Evolutionary conservation across 2,797 vertebrate species (phyloP), one percentile per base, ranked within the genome.

Genomic region (Semotilus atromaculatus): DNA sequence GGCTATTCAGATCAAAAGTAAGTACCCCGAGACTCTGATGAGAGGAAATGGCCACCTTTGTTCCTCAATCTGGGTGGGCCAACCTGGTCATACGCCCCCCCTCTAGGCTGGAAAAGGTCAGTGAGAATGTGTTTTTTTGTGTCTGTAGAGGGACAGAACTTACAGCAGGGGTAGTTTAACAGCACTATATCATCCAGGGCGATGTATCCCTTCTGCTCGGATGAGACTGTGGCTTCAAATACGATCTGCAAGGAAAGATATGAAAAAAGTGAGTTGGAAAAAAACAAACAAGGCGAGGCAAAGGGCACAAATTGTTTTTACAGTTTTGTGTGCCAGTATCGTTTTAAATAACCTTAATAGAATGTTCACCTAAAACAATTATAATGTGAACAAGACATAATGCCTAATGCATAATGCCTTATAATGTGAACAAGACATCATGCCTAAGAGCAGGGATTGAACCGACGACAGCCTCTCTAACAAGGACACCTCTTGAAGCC

Each of bases 131-230:
- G 48, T 68, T 51, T 85, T 23, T 48, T 5, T 48, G 5, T 71
- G 26, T 70, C 8, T n/a, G 72, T 5, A n/a, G 31, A 43, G 29
- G 21, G 31, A 64, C 38, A 51, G 62, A 74, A 96, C 96, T 97
- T 93, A 97, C 96, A 94, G 71, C 96, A 97, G 0, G 96, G 96
- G 71, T 97, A 96, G 93, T 97, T 98, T 89, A 98, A 93, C 86
- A 99, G 95, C 90, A 98, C 90, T 79, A 99, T 97, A 92, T 99
- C 97, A 88, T 99, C 98, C 92, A 99, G 90, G 81, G 96, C 97
- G 4, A 99, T 95, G 92, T 97, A 99, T 70, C 97, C 98, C 90
- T 94, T 95, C 26, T 90, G 95, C 87, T 97, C 97, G 0, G 93
- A 91, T 43, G 97, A 97, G 81, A 97, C 89, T 29, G 96, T 95